Base-by-base conservation (phyloP, 37 sponge, comb jelly and placozoan genomes). In the Haliclona indistincta region DNA sequence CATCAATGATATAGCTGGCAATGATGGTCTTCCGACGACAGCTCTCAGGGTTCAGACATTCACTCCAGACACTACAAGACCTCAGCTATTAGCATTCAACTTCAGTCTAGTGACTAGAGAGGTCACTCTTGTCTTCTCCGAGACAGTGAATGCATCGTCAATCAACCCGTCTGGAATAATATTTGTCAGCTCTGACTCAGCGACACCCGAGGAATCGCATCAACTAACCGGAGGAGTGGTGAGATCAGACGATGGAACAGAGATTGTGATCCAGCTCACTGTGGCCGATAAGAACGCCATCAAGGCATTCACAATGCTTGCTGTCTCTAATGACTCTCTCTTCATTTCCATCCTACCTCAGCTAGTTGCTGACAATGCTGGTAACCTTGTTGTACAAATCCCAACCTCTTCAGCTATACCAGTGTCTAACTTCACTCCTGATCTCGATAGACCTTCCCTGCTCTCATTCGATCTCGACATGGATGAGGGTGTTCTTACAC, bases 381-480 rank as follows among this genome's bases (percentile, higher is more conserved):
- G 82, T 6, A 95, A 95, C 78, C 70, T 35, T 11, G 81, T 95
- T 3, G n/a, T 39, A 0, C 29, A 63, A n/a, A 88, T 91, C 30
- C 30, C 74, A 0, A 41, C 44, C 1, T 53, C 22, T 10, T 38
- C 36, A 28, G 86, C 92, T 19, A 34, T 88, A 35, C 77, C 35
- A 61, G 92, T 95, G 20, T 64, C 38, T 20, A 35, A 54, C 2
- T 91, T 77, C 73, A 84, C 74, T 4, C 64, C 77, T 38, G 96
- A 95, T 82, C 26, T 55, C 6, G 77, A 81, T 17, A 63, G 83
- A 67, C 96, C 96, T 28, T 58, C 55, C 20, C 61, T 95, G 54
- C 43, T 64, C 35, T 85, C 89, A 0, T 95, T 92, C 71, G 89
- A 87, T 64, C 55, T 95, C 0, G 89, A 95, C 54, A 91, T 95